Evolutionary conservation across 2,888 invertebrate genomes (phyloP), one percentile per base, ranked within the genome.

Genomic region (Sarcophaga rosellei): DNA sequence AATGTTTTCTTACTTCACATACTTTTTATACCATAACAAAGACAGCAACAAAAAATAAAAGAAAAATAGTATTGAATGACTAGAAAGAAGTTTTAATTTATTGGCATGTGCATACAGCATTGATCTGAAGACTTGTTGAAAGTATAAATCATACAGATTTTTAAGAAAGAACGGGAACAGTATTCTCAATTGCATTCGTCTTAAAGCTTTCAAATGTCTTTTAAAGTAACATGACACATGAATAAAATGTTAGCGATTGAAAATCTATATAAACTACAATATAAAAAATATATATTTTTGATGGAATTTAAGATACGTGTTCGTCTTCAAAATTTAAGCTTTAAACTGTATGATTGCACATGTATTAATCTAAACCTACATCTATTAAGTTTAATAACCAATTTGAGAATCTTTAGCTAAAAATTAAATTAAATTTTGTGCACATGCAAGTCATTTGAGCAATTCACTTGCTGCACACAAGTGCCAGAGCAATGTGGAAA

Each of bases 41-140:
- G n/a, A 35, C 4, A 68, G 47, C 3, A 68, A 17, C 0, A n/a
- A 35, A 15, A 3, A 65, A 44, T 21, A 44, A 35, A 8, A 35
- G 1, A 8, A 35, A 2, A 1, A 35, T n/a, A n/a, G n/a, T n/a
- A n/a, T n/a, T n/a, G 35, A 35, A 8, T 35, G 35, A 35, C 35
- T 35, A 35, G 10, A 35, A 35, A 35, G 35, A 35, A 15, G 5
- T 35, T 15, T 61, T 61, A 59, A 59, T 72, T 72, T 61, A 61
- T 61, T 61, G 53, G 25, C 17, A 57, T 25, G 21, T 65, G 53
- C 35, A 20, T 66, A 5, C 11, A 72, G 15, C 59, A 72, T 61
- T 44, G 61, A 72, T 72, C 20, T 72, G 35, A n/a, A 61, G 59
- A 72, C 15, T 72, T 61, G 59, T 61, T 61, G 61, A 59, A 25